Evolutionary conservation across 2,113 vertebrate genomes (phyloP), one percentile per base, ranked within the genome.

Genomic region (Amia ocellicauda): DNA sequence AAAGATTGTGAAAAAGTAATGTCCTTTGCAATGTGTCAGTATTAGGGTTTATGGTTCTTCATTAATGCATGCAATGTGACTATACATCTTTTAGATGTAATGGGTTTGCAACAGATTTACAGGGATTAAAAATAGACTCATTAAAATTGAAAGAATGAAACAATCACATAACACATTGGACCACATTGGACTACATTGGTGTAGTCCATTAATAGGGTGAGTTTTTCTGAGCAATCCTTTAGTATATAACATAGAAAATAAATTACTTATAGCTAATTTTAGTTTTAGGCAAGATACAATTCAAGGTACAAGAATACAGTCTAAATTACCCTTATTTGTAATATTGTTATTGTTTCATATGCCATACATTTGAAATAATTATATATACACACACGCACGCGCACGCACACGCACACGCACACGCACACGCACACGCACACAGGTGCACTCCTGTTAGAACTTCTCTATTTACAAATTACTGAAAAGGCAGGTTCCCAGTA

Each of bases 101-200:
- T 47, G 14, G 43, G 43, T 47, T 16, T 47, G 43, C 43, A 47
- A 14, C 14, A 4, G 43, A 8, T 47, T 47, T 47, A 16, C 43
- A 17, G 43, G 14, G 43, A 47, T 47, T 47, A 58, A 58, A 56
- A 58, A 58, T 58, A 41, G 56, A 13, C 56, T 36, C 3, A 36
- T 41, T 58, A 58, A 58, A 58, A 40, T 23, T 11, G 56, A 58
- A 58, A 19, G 36, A 41, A 58, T 22, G 36, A 41, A 58, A 58
- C 36, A 36, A 40, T 41, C 28, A 19, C 11, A 19, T 58, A 36
- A 42, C 36, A 58, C 29, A 22, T 7, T 14, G 13, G 56, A 58
- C 11, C 19, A 3, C 7, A n/a, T n/a, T n/a, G n/a, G n/a, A n/a
- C n/a, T n/a, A n/a, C n/a, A n/a, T n/a, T 29, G n/a, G 17, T 23